Conservation (phyloP, 2,797 vertebrate genomes). For the Lacerta viridis region DNA sequence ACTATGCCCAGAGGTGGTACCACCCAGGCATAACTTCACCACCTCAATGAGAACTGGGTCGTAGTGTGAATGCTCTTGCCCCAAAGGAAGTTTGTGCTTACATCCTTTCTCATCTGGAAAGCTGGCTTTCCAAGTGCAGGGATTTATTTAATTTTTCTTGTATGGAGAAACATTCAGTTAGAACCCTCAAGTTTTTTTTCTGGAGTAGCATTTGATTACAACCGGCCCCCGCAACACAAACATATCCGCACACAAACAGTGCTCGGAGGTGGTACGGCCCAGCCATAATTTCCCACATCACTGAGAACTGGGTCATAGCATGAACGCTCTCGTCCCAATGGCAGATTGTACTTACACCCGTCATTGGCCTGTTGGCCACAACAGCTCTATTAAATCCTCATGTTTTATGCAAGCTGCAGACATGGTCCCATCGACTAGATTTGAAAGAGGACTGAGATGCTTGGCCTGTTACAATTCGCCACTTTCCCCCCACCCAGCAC, state of each 20-base stretch:
- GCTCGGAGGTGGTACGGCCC: not conserved
- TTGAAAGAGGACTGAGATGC: slow-evolving; percentile 39
- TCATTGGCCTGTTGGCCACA: slow-evolving; percentile 41
- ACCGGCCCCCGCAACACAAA: too few relatives aligned
- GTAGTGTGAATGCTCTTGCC: not conserved
- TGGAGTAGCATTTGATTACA: too few relatives aligned
- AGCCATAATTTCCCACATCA: not conserved
- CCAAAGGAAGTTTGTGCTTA: not conserved
- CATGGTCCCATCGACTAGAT: slow-evolving; percentile 59
- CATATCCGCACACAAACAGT: too few relatives aligned
- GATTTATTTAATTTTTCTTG: too few relatives aligned
- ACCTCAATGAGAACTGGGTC: not conserved
- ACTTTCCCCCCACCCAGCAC: not conserved
- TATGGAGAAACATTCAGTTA: too few relatives aligned
- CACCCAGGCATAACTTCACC: not conserved
- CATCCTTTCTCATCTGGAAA: not conserved
- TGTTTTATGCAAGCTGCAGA: slow-evolving; percentile 70
- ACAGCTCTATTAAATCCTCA: slow-evolving; percentile 57
- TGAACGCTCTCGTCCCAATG: not conserved
- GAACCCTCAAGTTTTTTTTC: too few relatives aligned
- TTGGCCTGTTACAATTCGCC: slow-evolving; percentile 51
- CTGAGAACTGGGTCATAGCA: not conserved
- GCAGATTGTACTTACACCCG: not conserved
- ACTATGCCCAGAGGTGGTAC: not conserved
- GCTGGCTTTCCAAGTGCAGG: too few relatives aligned